These are phyloP conservation scores for Trigoniulus corallinus DNA, from an alignment of 1,140 invertebrate genomes.

Conservation along the genomic window DNA sequence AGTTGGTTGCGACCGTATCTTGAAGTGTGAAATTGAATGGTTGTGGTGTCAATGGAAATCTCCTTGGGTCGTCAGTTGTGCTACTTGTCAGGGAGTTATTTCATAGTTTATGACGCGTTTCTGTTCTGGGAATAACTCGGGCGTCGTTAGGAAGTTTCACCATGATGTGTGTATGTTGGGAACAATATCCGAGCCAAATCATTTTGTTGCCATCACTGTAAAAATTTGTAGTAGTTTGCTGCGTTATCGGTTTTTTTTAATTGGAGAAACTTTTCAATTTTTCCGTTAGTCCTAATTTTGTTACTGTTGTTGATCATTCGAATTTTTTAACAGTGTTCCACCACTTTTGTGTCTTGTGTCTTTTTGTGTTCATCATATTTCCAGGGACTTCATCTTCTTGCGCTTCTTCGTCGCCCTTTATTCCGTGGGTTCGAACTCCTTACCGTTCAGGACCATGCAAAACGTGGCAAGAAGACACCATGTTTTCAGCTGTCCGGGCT, in stretches of 20 bases:
- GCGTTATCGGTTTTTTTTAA: neutral
- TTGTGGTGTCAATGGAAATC: too few relatives aligned
- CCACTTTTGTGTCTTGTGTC: neutral
- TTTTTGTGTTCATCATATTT: neutral
- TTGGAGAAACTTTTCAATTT: too few relatives aligned
- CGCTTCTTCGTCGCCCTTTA: neutral
- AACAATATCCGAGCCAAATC: too few relatives aligned
- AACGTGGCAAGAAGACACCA: conserved; percentile 80
- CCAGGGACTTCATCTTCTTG: neutral
- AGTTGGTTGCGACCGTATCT: too few relatives aligned
- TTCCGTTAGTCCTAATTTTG: too few relatives aligned
- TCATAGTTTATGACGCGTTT: too few relatives aligned
- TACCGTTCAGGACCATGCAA: conserved; percentile 54
- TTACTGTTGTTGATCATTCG: neutral
- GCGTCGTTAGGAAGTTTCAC: too few relatives aligned
- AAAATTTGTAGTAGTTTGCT: neutral
- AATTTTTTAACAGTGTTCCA: neutral
- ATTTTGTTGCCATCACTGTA: neutral
- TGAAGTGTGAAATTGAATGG: too few relatives aligned
- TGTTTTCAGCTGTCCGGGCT: conserved; percentile 82
- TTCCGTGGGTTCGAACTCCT: conserved; percentile 2
- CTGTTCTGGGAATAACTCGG: too few relatives aligned
- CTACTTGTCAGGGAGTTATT: too few relatives aligned
- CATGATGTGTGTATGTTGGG: too few relatives aligned
- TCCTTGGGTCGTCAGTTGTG: too few relatives aligned